Conservation (phyloP, 2,888 invertebrate genomes). For the Leptopilina syphax region DNA sequence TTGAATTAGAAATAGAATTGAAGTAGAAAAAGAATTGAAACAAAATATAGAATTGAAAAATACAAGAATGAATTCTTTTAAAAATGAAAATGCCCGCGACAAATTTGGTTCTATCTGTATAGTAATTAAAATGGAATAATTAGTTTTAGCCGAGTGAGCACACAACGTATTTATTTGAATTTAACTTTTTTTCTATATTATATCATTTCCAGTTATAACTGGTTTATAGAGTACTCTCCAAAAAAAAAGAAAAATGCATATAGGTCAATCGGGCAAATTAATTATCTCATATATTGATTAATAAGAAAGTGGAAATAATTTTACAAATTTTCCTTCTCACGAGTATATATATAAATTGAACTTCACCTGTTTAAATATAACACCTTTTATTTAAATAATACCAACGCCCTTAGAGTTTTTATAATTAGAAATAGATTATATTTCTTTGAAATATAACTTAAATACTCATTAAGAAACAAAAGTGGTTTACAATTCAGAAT, state of each 20-base stretch:
- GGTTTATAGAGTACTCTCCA: not conserved
- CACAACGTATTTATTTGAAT: conserved; percentile 14
- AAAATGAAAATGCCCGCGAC: not conserved
- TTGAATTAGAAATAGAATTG: too few species aligned
- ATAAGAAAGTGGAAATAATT: conserved; percentile 19
- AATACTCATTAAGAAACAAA: too few species aligned
- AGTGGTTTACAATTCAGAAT: too few species aligned
- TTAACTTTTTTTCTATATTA: conserved; percentile 1
- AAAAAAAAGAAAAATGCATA: conserved; percentile 17
- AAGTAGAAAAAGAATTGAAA: conserved; percentile 33
- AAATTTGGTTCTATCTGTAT: not conserved
- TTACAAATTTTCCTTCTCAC: not conserved
- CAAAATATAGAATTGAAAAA: conserved; percentile 23
- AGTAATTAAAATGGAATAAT: not conserved
- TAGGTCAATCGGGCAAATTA: conserved; percentile 13
- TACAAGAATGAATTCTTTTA: conserved; percentile 25
- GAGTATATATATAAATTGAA: not conserved
- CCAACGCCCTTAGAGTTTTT: not conserved
- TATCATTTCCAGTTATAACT: conserved; percentile 20
- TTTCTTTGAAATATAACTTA: too few species aligned
- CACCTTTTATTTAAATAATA: not conserved
- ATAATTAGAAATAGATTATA: not conserved
- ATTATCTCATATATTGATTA: conserved; percentile 12
- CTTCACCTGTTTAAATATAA: conserved; percentile 3
- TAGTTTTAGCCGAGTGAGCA: not conserved